Conservation (phyloP, 2,888 invertebrate species). For the Cerceris rybyensis region DNA sequence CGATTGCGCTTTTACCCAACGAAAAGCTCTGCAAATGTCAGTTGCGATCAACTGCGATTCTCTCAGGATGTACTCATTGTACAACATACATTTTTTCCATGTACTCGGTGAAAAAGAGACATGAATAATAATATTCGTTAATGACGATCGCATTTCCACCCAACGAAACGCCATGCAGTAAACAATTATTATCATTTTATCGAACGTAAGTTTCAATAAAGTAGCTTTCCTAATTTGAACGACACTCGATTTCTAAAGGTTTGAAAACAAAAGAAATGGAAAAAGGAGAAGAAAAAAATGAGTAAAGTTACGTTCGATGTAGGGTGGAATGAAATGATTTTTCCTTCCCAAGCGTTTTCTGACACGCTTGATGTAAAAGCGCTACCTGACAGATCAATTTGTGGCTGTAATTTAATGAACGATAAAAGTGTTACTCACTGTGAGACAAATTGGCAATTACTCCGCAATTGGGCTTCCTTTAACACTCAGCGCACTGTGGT, state of each 20-base stretch:
- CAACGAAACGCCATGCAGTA: not conserved
- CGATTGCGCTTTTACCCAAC: no score
- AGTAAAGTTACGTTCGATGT: no score
- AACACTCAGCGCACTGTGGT: constrained; percentile 24
- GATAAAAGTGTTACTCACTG: constrained; percentile 44
- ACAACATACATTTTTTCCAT: not conserved
- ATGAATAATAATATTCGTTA: not conserved
- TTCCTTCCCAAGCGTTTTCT: not conserved
- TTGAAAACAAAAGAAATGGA: no score
- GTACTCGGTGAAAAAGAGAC: no score
- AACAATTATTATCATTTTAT: not conserved
- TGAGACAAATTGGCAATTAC: constrained; percentile 20
- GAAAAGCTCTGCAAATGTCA: constrained; percentile 70
- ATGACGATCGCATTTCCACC: not conserved
- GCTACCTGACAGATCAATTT: not conserved
- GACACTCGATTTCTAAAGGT: no score
- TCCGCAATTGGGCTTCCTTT: not conserved
- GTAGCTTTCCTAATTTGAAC: no score
- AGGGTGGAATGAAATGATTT: not conserved
- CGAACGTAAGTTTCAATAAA: no score
- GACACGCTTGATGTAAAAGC: not conserved
- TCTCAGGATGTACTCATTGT: constrained; percentile 23
- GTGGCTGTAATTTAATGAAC: not conserved
- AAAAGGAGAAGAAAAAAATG: no score
- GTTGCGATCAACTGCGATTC: constrained; percentile 33